These are phyloP conservation scores for Sabellastarte sp. DNA, from an alignment of 2,888 invertebrate genomes.

Conservation along the genomic window DNA sequence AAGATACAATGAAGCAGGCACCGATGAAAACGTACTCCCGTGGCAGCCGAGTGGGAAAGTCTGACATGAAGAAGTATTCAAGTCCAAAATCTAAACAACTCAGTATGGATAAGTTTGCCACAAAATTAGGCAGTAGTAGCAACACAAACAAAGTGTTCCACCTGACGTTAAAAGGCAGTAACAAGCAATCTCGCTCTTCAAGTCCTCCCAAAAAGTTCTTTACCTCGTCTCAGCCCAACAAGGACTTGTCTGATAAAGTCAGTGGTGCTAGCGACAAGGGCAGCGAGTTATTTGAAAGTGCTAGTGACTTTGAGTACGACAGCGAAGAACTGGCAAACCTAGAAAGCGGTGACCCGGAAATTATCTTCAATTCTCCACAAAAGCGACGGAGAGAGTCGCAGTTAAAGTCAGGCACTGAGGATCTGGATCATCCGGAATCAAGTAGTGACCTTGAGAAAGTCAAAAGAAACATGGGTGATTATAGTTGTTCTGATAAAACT, in stretches of 20 bases:
- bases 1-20: constrained; percentile 3
- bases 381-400: constrained; percentile 10
- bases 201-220: constrained; percentile 4
- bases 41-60: background rate
- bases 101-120: background rate
- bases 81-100: background rate
- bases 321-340: constrained; percentile 11
- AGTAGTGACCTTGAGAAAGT: no score
- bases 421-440: no score
- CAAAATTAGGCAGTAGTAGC: background rate
- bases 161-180: no score
- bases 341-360: constrained; percentile 28
- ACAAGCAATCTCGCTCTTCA: background rate
- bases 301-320: constrained; percentile 11
- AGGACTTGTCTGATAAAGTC: background rate
- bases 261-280: background rate
- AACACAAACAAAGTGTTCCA: background rate
- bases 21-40: constrained; percentile 1
- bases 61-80: background rate
- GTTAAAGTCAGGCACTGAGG: no score
- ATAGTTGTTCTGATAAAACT: no score
- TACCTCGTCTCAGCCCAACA: background rate
- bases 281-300: background rate
- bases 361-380: constrained; percentile 25
- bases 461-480: no score